These are phyloP conservation scores for Nasua narica DNA, from an alignment of 2,797 vertebrate genomes.

Conservation along the genomic window DNA sequence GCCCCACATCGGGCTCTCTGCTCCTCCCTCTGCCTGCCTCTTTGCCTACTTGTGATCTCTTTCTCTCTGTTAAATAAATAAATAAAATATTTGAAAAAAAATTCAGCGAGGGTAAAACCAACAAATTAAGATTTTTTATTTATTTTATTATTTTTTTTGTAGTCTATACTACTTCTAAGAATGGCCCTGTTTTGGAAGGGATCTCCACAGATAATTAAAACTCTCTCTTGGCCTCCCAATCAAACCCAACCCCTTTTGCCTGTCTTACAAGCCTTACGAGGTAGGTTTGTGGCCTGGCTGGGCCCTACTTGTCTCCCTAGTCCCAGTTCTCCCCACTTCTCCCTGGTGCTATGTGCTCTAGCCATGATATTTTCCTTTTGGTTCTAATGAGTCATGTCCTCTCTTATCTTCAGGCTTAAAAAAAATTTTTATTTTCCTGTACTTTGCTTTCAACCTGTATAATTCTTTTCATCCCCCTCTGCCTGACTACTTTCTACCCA, in stretches of 20 bases:
- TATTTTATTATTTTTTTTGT: background rate
- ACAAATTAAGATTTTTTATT: background rate
- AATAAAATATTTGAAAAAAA: too few relatives aligned
- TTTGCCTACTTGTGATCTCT: too few relatives aligned
- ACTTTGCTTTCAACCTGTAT: background rate
- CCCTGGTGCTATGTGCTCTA: background rate
- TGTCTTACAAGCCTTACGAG: background rate
- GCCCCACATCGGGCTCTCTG: too few relatives aligned
- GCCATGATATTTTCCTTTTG: background rate
- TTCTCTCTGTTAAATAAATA: too few relatives aligned
- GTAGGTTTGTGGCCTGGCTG: background rate
- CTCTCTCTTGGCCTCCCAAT: background rate
- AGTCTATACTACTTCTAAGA: background rate
- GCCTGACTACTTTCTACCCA: background rate
- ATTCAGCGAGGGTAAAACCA: background rate
- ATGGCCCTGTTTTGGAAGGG: background rate
- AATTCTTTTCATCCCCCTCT: background rate
- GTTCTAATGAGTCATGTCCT: background rate
- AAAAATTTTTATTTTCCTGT: background rate
- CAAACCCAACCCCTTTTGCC: background rate
- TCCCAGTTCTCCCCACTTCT: accelerated
- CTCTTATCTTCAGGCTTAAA: background rate
- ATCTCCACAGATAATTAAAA: background rate
- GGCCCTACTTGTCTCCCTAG: background rate
- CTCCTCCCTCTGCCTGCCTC: too few relatives aligned